These are phyloP conservation scores for Gari tellinella DNA, from an alignment of 2,888 invertebrate species.

Conservation along the genomic window DNA sequence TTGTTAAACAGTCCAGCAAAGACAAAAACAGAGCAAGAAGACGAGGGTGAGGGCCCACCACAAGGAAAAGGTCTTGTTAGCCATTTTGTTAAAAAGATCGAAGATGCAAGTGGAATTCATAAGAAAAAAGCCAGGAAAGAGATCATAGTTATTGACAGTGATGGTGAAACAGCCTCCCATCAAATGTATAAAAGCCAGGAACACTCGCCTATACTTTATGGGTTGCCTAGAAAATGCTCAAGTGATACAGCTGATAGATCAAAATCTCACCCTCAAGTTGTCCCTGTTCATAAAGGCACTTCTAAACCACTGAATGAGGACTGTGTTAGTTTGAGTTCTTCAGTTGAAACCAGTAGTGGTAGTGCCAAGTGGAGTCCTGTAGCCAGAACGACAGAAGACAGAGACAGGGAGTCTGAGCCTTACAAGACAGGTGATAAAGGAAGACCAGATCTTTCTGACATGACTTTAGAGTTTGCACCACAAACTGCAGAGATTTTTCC, in stretches of 20 bases:
- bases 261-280: background rate
- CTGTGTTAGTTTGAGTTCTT: background rate
- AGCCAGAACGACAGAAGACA: slow-evolving; percentile 1
- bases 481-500: too few relatives aligned
- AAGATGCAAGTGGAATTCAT: slow-evolving; percentile 53
- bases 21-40: slow-evolving; percentile 52
- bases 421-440: too few relatives aligned
- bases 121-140: slow-evolving; percentile 54
- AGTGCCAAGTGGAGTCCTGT: slow-evolving; percentile 20
- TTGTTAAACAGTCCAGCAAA: slow-evolving; percentile 70
- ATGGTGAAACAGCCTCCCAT: background rate
- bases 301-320: background rate
- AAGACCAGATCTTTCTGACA: too few relatives aligned
- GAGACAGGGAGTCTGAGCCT: too few relatives aligned
- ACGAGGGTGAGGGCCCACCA: slow-evolving; percentile 42
- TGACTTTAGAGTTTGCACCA: too few relatives aligned
- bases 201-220: background rate
- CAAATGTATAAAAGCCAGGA: background rate
- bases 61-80: slow-evolving; percentile 66
- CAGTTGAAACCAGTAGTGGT: slow-evolving; percentile 16
- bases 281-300: slow-evolving; percentile 10
- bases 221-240: background rate
- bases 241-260: slow-evolving; percentile 5
- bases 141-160: slow-evolving; percentile 71
- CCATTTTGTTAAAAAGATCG: slow-evolving; percentile 73